Evolutionary conservation across 2,113 vertebrate genomes (phyloP).

Genomic region (Phoxinus phoxinus): DNA sequence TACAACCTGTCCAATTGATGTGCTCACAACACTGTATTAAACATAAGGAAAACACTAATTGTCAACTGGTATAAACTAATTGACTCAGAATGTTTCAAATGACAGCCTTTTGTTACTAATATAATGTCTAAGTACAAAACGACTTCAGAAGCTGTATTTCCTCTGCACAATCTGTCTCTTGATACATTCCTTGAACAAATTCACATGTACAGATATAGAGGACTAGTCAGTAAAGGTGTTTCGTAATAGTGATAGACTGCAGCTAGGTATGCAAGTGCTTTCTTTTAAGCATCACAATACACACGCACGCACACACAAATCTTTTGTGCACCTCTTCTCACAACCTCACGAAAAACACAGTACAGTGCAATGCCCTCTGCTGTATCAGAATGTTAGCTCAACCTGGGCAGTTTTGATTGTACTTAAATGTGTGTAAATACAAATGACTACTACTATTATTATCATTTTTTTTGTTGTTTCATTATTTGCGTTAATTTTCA

Average conservation of each 20-base stretch:
- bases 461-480: constrained; percentile 61
- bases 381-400: constrained; percentile 80
- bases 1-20: constrained; percentile 47
- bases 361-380: constrained; percentile 57
- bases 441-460: constrained; percentile 73
- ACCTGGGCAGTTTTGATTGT: constrained; percentile 83
- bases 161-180: constrained; percentile 45
- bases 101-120: constrained; percentile 15
- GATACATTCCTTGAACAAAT: constrained; percentile 49
- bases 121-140: constrained; percentile 2
- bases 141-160: background rate
- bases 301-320: constrained; percentile 18
- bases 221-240: constrained; percentile 48
- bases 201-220: constrained; percentile 36
- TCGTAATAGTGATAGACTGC: constrained; percentile 38
- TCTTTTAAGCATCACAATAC: constrained; percentile 41
- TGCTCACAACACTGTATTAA: constrained; percentile 47
- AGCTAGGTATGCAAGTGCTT: constrained; percentile 39
- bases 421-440: constrained; percentile 82
- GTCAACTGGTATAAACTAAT: constrained; percentile 27
- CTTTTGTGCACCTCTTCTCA: constrained; percentile 3
- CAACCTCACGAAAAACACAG: constrained; percentile 3
- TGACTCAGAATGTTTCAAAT: constrained; percentile 32
- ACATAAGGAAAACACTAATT: constrained; percentile 37
- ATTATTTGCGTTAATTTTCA: constrained; percentile 66